Evolutionary conservation across 2,888 invertebrate species (phyloP).

Genomic region (Mythimna lalbum): DNA sequence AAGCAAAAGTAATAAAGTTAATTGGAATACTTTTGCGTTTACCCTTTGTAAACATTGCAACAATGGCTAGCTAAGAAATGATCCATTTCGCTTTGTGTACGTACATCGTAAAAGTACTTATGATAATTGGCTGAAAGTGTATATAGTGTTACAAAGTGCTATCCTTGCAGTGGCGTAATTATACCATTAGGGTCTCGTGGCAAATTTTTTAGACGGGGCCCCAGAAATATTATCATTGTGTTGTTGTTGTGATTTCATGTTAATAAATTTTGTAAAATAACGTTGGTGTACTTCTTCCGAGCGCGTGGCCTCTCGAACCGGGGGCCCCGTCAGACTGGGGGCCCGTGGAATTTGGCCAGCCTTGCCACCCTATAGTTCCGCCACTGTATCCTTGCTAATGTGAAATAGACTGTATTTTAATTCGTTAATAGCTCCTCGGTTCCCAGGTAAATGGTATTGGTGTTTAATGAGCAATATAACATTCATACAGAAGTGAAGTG

Average conservation of each 20-base stretch:
- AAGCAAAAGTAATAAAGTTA: neutral
- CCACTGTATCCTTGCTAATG: conserved; percentile 1
- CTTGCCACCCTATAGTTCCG: too few species aligned
- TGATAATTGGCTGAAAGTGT: conserved; percentile 14
- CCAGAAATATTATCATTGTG: too few species aligned
- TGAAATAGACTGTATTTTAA: conserved; percentile 22
- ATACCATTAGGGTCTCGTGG: too few species aligned
- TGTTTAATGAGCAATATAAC: conserved; percentile 32
- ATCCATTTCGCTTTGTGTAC: neutral
- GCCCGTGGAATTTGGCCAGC: too few species aligned
- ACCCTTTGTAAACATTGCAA: neutral
- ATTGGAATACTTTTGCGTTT: neutral
- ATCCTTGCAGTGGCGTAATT: neutral
- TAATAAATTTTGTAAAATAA: too few species aligned
- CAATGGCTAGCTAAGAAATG: neutral
- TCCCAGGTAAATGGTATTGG: conserved; percentile 36
- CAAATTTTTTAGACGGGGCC: too few species aligned
- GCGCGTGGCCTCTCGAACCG: too few species aligned
- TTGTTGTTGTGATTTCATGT: too few species aligned
- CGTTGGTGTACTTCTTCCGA: too few species aligned
- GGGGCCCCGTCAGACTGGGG: too few species aligned
- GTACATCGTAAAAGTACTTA: conserved; percentile 11
- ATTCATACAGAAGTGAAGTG: conserved; percentile 11
- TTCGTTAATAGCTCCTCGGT: conserved; percentile 23
- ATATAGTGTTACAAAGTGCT: conserved; percentile 23